Percentiles rank a stretch among this genome's conserved stretches.
These are phyloP conservation scores for Xylophagus ater DNA, from an alignment of 2,888 invertebrate genomes.

Conservation along the genomic window DNA sequence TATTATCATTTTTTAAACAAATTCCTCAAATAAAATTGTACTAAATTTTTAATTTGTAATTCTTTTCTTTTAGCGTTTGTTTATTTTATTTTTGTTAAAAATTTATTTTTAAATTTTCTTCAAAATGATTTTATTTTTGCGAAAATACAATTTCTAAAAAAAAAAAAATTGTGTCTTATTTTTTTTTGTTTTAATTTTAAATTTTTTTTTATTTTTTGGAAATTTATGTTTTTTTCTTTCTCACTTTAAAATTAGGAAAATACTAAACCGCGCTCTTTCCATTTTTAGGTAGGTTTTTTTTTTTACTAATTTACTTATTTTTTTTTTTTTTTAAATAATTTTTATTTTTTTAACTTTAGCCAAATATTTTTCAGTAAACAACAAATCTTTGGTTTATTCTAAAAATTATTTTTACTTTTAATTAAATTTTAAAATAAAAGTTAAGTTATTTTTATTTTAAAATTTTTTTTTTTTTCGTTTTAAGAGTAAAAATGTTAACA, in stretches of 20 bases:
- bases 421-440: too few relatives aligned
- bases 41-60: too few relatives aligned
- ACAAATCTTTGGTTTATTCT: too few relatives aligned
- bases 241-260: conserved; percentile 19
- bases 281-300: conserved; percentile 4
- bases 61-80: too few relatives aligned
- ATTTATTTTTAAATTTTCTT: neutral
- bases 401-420: too few relatives aligned
- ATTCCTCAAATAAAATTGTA: too few relatives aligned
- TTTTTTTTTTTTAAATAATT: neutral
- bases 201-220: conserved; percentile 1
- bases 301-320: neutral
- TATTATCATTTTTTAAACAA: too few relatives aligned
- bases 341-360: neutral
- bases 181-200: neutral
- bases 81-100: too few relatives aligned
- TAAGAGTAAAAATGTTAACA: conserved; percentile 8
- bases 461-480: conserved; percentile 11
- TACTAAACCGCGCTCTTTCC: conserved; percentile 21
- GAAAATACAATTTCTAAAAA: too few relatives aligned
- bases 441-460: neutral
- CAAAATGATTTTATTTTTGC: neutral
- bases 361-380: too few relatives aligned
- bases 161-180: too few relatives aligned
- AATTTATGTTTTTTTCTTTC: conserved; percentile 5